phyloP scores from a whole-genome alignment of 1,140 invertebrate genomes.

The Oreohelix idahoensis region DNA sequence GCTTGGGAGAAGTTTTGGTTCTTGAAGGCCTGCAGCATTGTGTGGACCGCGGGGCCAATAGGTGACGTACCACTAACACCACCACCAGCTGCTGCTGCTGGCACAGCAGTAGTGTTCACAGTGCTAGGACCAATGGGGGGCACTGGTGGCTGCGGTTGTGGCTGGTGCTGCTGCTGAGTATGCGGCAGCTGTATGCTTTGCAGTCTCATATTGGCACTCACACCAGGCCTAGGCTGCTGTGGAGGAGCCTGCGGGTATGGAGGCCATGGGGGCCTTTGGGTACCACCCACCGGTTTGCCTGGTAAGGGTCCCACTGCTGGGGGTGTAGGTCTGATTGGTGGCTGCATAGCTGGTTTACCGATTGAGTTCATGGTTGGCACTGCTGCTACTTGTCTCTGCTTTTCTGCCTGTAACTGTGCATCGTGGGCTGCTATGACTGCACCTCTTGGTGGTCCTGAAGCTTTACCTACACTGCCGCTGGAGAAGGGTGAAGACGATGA shows the following conservation, averaged over 20 bases:
- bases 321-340: conserved; percentile 39
- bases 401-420: conserved; percentile 88
- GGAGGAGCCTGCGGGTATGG: conserved; percentile 46
- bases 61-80: conserved; percentile 2
- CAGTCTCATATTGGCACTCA: conserved; percentile 39
- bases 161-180: conserved; percentile 48
- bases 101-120: conserved; percentile 42
- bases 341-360: conserved; percentile 56
- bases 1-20: conserved; percentile 92
- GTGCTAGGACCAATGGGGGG: conserved; percentile 39
- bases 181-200: conserved; percentile 42
- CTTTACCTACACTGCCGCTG: conserved; percentile 56
- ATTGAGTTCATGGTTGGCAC: conserved; percentile 41
- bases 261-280: conserved; percentile 52
- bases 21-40: conserved; percentile 90
- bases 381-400: conserved; percentile 72
- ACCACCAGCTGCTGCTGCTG: conserved; percentile 24
- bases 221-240: not conserved
- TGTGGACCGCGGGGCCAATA: conserved; percentile 82
- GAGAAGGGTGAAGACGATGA: conserved; percentile 51
- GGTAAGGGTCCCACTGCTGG: conserved; percentile 12
- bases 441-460: conserved; percentile 83
- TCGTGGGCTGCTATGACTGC: conserved; percentile 92
- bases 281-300: conserved; percentile 46
- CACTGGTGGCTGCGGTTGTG: conserved; percentile 46